Conservation (phyloP, 2,113 vertebrate species). For the Asarcornis scutulata region DNA sequence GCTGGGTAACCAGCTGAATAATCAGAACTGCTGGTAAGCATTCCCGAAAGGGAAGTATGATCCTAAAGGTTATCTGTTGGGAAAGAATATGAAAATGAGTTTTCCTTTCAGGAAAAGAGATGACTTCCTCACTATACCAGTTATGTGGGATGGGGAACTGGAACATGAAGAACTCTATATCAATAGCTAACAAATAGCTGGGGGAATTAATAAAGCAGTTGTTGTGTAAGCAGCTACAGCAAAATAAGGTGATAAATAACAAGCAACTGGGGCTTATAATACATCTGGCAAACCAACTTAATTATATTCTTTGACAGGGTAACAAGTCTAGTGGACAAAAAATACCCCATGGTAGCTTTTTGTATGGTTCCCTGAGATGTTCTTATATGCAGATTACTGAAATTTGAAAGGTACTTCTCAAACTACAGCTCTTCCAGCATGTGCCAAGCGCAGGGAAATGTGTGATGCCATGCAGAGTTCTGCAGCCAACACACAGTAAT, state of each 20-base stretch:
- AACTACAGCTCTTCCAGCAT: not conserved
- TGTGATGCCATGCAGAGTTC: not conserved
- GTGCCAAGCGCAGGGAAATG: not conserved
- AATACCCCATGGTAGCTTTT: not conserved
- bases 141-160: not conserved
- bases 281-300: conserved; percentile 9
- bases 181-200: not conserved
- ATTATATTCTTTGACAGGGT: conserved; percentile 26
- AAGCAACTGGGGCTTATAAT: conserved; percentile 32
- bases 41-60: not conserved
- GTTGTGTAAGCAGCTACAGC: not conserved
- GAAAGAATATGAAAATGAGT: not conserved
- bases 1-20: not conserved
- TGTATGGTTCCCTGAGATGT: not conserved
- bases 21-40: not conserved
- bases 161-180: not conserved
- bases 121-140: not conserved
- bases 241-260: conserved; percentile 50
- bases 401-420: not conserved
- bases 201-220: conserved; percentile 21
- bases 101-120: not conserved
- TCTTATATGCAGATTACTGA: not conserved
- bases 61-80: not conserved
- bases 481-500: not conserved
- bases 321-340: conserved; percentile 42